These are phyloP conservation scores for Leptopilina drosophilae DNA, from an alignment of 2,888 invertebrate genomes.

Conservation along the genomic window DNA sequence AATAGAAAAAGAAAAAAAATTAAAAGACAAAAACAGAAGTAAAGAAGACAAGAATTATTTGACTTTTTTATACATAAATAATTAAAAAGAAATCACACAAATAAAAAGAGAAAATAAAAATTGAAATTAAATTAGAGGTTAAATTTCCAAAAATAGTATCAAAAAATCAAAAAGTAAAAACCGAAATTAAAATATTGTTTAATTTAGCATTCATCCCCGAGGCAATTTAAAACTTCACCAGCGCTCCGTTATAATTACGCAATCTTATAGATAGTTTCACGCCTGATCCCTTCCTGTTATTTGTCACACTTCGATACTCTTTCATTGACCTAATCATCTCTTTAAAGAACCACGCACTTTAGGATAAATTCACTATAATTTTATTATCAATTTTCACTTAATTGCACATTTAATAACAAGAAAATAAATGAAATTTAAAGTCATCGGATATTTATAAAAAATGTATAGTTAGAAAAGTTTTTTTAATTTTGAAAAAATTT, in stretches of 20 bases:
- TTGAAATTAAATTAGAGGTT: too few species aligned
- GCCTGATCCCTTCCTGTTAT: background rate
- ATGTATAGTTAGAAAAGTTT: background rate
- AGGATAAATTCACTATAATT: background rate
- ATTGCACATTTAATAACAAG: background rate
- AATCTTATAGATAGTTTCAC: background rate
- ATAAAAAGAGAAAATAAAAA: too few species aligned
- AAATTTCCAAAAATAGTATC: too few species aligned
- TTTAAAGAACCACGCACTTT: background rate
- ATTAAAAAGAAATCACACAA: too few species aligned
- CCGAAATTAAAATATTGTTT: background rate
- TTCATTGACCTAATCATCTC: background rate
- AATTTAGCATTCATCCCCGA: background rate
- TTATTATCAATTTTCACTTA: background rate
- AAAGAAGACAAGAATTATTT: too few species aligned
- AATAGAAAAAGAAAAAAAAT: too few species aligned
- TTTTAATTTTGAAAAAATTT: background rate
- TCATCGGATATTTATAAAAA: background rate
- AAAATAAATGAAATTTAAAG: background rate
- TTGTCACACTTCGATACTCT: constrained; percentile 7
- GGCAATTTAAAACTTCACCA: background rate
- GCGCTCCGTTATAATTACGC: constrained; percentile 24
- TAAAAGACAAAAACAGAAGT: too few species aligned
- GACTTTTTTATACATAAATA: too few species aligned
- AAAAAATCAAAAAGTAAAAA: background rate